phyloP scores from a whole-genome alignment of 2,113 vertebrate species.

The Brienomyrus longianalis region DNA sequence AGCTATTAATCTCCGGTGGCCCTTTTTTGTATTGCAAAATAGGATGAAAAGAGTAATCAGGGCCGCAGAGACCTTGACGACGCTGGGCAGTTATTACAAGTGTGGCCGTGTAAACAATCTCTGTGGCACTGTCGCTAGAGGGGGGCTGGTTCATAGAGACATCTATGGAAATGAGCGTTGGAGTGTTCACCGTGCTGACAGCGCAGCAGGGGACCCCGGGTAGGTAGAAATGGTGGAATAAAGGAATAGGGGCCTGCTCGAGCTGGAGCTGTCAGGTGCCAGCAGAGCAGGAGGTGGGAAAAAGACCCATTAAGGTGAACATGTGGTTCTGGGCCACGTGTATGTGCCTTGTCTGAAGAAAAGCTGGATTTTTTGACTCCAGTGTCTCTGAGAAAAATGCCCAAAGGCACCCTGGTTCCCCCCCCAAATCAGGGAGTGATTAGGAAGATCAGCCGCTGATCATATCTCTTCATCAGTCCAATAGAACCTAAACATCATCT shows the following conservation, averaged over 20 bases:
- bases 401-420: background rate
- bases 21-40: background rate
- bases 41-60: background rate
- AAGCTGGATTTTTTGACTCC: background rate
- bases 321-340: background rate
- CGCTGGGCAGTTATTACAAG: background rate
- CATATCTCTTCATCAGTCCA: background rate
- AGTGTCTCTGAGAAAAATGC: background rate
- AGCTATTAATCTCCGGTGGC: constrained; percentile 16
- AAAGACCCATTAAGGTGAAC: background rate
- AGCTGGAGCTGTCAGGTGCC: background rate
- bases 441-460: background rate
- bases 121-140: too few relatives aligned
- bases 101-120: background rate
- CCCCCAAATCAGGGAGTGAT: background rate
- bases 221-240: background rate
- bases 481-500: background rate
- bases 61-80: background rate
- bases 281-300: background rate
- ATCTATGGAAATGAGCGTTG: background rate
- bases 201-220: background rate
- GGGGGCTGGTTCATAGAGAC: background rate
- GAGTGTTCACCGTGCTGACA: background rate
- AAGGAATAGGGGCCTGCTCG: background rate
- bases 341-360: background rate